A percentile compares a stretch with the other conserved stretches of the same genome.
Evolutionary conservation across 2,797 vertebrate genomes (phyloP).

Genomic region (Acanthurus tractus): DNA sequence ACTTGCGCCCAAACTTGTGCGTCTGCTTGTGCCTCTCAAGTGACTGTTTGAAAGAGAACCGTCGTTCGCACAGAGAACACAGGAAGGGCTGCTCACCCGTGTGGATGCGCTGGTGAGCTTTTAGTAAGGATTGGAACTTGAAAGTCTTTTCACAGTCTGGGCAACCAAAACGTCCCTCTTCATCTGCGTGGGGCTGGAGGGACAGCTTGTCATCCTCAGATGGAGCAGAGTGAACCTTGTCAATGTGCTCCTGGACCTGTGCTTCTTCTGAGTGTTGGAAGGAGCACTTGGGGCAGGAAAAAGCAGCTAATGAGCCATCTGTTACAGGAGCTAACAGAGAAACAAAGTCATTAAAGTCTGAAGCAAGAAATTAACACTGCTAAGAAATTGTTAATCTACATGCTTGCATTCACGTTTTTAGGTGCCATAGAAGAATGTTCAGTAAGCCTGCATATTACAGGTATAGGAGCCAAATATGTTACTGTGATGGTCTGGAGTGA

Average conservation of each 20-base stretch:
- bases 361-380: not conserved
- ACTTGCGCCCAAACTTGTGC: slow-evolving; percentile 75
- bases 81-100: slow-evolving; percentile 84
- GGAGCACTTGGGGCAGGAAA: slow-evolving; percentile 61
- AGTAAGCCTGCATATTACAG: too few species aligned
- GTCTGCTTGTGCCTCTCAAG: slow-evolving; percentile 84
- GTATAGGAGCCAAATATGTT: too few species aligned
- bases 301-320: slow-evolving; percentile 32
- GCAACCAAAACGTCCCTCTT: slow-evolving; percentile 70
- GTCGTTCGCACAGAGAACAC: slow-evolving; percentile 80
- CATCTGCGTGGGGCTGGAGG: slow-evolving; percentile 8
- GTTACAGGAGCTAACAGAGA: slow-evolving; percentile 36
- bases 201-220: slow-evolving; percentile 17
- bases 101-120: slow-evolving; percentile 83
- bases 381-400: not conserved
- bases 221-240: slow-evolving; percentile 28
- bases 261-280: slow-evolving; percentile 53
- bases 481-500: too few species aligned
- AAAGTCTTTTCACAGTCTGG: slow-evolving; percentile 83
- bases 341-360: not conserved
- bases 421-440: too few species aligned
- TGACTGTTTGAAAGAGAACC: slow-evolving; percentile 86
- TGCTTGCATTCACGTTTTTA: not conserved
- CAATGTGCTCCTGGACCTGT: slow-evolving; percentile 63
- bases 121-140: slow-evolving; percentile 79